phyloP scores from a whole-genome alignment of 2,113 vertebrate species.

The Cygnus atratus region DNA sequence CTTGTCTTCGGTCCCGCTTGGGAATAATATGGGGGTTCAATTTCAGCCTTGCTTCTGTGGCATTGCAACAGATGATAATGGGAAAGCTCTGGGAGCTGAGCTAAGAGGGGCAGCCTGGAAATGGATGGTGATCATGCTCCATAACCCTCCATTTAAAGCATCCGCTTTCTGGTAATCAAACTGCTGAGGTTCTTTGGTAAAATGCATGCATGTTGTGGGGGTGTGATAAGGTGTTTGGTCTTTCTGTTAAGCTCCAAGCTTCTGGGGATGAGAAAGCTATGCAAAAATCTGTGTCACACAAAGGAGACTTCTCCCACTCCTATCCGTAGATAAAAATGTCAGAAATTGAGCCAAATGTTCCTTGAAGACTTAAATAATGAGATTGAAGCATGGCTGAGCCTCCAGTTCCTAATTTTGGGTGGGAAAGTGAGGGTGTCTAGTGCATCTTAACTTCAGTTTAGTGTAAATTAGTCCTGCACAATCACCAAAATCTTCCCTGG shows the following conservation, averaged over 20 bases:
- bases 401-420: neutral
- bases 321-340: neutral
- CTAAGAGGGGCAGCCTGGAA: neutral
- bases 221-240: conserved; percentile 18
- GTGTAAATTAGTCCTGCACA: neutral
- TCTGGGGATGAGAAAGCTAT: neutral
- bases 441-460: neutral
- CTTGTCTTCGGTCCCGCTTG: neutral
- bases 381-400: neutral
- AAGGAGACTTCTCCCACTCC: conserved; percentile 42
- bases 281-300: conserved; percentile 7
- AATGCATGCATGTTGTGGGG: neutral
- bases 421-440: neutral
- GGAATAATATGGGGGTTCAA: neutral
- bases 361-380: neutral
- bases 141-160: neutral
- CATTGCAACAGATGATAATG: fast-evolving
- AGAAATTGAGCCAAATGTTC: conserved; percentile 5
- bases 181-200: neutral
- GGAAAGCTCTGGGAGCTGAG: neutral
- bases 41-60: neutral
- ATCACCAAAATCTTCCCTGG: neutral
- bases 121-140: neutral
- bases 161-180: neutral
- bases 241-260: neutral